These are phyloP conservation scores for Lymantria dispar DNA, from an alignment of 2,888 invertebrate genomes.

Conservation along the genomic window DNA sequence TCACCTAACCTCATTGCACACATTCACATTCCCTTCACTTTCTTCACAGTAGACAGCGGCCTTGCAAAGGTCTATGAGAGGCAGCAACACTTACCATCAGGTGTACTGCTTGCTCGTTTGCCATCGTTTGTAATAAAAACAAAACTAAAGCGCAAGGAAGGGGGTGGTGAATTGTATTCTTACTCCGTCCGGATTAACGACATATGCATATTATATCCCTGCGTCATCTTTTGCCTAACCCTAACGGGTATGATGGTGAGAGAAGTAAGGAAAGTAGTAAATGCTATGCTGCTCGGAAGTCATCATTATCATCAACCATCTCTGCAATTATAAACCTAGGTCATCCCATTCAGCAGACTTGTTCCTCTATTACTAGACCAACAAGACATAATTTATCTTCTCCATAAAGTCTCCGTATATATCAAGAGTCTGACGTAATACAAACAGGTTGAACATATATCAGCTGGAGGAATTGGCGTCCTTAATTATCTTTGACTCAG, in stretches of 20 bases:
- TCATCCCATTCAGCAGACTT: neutral
- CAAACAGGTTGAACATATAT: slow-evolving; percentile 4
- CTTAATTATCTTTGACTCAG: slow-evolving; percentile 27
- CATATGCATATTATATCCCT: no score
- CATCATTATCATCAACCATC: neutral
- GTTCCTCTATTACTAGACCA: neutral
- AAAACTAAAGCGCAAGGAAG: no score
- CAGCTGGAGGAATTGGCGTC: slow-evolving; percentile 11
- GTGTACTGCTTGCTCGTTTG: no score
- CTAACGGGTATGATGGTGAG: neutral
- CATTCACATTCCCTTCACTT: no score
- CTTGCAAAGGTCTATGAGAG: no score
- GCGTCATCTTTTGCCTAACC: neutral
- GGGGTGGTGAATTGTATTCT: no score
- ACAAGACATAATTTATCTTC: neutral
- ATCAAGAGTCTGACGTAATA: neutral
- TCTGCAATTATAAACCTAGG: neutral
- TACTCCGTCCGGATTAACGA: no score
- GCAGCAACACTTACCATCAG: no score
- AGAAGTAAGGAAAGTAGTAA: no score
- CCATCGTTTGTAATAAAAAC: no score
- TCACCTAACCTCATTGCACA: no score
- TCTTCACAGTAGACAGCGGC: no score
- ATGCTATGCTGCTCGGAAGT: neutral
- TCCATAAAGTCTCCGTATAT: neutral